A percentile compares a stretch with the other conserved stretches of the same genome.
These are phyloP conservation scores for Marronus borbonicus DNA, from an alignment of 2,888 invertebrate genomes.

Conservation along the genomic window DNA sequence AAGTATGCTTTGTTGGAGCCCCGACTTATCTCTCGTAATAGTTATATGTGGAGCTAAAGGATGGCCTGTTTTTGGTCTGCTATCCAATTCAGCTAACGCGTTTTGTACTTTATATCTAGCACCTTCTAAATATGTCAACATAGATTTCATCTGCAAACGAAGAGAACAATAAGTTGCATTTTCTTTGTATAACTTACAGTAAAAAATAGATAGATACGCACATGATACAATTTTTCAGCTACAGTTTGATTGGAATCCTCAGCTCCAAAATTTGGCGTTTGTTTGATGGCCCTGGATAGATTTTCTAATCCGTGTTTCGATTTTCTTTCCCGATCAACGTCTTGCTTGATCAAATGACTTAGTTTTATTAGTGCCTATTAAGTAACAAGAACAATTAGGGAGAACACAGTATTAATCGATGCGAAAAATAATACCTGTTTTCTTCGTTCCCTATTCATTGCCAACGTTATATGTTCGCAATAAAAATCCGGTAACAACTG, in stretches of 20 bases:
- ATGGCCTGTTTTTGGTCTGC: conserved; percentile 83
- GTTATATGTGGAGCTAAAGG: conserved; percentile 90
- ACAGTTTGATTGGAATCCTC: conserved; percentile 94
- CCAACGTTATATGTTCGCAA: conserved; percentile 93
- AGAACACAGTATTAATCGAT: background rate
- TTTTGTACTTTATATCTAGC: conserved; percentile 90
- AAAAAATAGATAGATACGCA: conserved; percentile 69
- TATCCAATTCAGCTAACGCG: conserved; percentile 87
- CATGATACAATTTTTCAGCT: conserved; percentile 92
- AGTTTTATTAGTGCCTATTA: conserved; percentile 86
- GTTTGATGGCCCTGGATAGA: conserved; percentile 88
- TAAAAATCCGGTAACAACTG: conserved; percentile 95
- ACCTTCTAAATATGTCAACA: conserved; percentile 93
- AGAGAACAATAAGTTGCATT: background rate
- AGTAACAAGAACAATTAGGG: conserved; percentile 9
- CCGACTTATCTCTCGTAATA: conserved; percentile 91
- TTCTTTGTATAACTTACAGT: background rate
- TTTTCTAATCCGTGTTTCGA: conserved; percentile 93
- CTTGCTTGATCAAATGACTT: conserved; percentile 87
- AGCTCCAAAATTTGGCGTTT: conserved; percentile 88
- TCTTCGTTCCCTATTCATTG: conserved; percentile 92
- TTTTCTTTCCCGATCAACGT: conserved; percentile 90
- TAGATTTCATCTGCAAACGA: conserved; percentile 87
- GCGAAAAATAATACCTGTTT: conserved; percentile 76
- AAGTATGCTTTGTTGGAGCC: conserved; percentile 87